Evolutionary conservation across 2,888 invertebrate genomes (phyloP).

Genomic region (Ctena decussata): DNA sequence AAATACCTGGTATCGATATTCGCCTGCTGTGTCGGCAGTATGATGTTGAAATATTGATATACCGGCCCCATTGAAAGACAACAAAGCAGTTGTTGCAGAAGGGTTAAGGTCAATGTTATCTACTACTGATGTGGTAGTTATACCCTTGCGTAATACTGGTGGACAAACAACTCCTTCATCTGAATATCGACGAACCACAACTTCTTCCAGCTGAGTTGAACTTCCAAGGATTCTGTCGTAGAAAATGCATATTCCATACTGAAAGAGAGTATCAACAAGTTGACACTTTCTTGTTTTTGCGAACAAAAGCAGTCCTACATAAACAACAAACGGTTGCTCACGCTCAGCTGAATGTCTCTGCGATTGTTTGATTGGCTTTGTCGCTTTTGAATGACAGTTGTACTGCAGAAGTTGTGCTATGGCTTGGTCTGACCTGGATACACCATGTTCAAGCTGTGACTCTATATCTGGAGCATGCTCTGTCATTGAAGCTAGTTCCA

Average conservation of each 20-base stretch:
- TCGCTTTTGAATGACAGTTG: neutral
- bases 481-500: slow-evolving; percentile 36
- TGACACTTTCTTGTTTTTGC: neutral
- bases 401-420: slow-evolving; percentile 30
- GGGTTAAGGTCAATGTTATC: too few relatives aligned
- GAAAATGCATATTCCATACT: neutral
- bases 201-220: neutral
- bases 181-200: too few relatives aligned
- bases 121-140: too few relatives aligned
- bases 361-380: neutral
- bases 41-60: too few relatives aligned
- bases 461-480: slow-evolving; percentile 36
- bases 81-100: too few relatives aligned
- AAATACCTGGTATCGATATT: too few relatives aligned
- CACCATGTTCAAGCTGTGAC: slow-evolving; percentile 13
- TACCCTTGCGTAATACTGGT: too few relatives aligned
- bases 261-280: neutral
- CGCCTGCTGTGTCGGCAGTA: too few relatives aligned
- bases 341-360: neutral
- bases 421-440: slow-evolving; percentile 23
- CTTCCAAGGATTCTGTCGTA: neutral
- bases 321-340: neutral
- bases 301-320: neutral
- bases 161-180: too few relatives aligned
- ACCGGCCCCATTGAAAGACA: too few relatives aligned